Evolutionary conservation across 2,797 vertebrate species (phyloP).

Genomic region (Danio tinwini): DNA sequence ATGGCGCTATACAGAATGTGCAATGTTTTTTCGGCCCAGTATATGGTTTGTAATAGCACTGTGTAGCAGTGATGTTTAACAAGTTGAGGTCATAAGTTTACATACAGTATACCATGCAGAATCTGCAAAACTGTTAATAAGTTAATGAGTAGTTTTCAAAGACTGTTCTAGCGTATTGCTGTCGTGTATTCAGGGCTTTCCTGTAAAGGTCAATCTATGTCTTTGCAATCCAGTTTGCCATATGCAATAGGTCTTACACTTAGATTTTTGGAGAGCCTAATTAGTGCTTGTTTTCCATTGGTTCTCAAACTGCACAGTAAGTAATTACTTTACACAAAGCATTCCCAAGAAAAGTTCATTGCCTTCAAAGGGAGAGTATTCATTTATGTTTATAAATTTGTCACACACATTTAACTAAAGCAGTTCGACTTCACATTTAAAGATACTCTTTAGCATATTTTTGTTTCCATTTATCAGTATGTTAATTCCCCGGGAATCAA

Average conservation of each 20-base stretch:
- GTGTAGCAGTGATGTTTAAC: neutral
- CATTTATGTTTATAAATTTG: neutral
- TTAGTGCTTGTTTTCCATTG: constrained; percentile 17
- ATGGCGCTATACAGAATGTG: neutral
- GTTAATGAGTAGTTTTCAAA: neutral
- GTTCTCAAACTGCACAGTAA: neutral
- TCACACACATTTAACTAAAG: neutral
- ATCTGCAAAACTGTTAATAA: neutral
- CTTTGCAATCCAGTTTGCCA: constrained; percentile 59
- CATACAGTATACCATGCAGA: neutral
- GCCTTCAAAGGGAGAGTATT: neutral
- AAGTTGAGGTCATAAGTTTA: neutral
- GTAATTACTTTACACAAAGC: constrained; percentile 1
- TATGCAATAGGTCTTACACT: constrained; percentile 45
- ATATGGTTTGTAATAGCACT: neutral
- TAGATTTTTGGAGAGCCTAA: constrained; percentile 27
- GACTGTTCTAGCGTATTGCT: neutral
- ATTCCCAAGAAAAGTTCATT: neutral
- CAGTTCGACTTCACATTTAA: too few relatives aligned
- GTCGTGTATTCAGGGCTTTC: constrained; percentile 45
- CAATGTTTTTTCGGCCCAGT: neutral
- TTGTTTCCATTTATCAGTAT: neutral
- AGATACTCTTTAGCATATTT: neutral
- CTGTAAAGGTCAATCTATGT: constrained; percentile 59
- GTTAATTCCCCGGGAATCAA: neutral